Conservation (phyloP, 2,888 invertebrate genomes). For the Pyrochroa serraticornis region DNA sequence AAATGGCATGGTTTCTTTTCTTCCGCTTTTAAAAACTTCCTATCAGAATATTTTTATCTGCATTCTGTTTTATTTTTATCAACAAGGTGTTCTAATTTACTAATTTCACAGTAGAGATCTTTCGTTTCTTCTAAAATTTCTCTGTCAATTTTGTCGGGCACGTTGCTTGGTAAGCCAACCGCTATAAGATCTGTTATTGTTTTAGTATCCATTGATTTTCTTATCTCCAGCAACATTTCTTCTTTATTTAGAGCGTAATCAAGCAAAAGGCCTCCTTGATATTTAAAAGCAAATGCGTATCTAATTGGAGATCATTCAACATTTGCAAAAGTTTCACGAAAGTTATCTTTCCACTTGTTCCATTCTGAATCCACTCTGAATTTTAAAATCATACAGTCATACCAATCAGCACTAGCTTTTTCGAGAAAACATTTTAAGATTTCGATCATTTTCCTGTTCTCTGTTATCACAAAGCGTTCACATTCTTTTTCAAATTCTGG, state of each 20-base stretch:
- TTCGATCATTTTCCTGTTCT: conserved; percentile 30
- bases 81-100: too few relatives aligned
- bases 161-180: not conserved
- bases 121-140: too few relatives aligned
- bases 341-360: conserved; percentile 40
- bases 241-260: conserved; percentile 42
- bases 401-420: conserved; percentile 36
- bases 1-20: too few relatives aligned
- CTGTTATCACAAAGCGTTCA: conserved; percentile 26
- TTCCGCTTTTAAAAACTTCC: too few relatives aligned
- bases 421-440: conserved; percentile 28
- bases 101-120: too few relatives aligned
- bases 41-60: too few relatives aligned
- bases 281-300: too few relatives aligned
- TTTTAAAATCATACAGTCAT: conserved; percentile 31
- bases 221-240: conserved; percentile 28
- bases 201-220: too few relatives aligned
- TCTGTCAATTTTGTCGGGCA: too few relatives aligned
- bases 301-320: conserved; percentile 41
- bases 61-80: too few relatives aligned
- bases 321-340: conserved; percentile 37
- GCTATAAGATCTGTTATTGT: not conserved
- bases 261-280: conserved; percentile 38
- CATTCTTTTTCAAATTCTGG: conserved; percentile 36
- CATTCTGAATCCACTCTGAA: conserved; percentile 34